phyloP scores from a whole-genome alignment of 2,797 vertebrate species.

The Rhinatrema bivittatum region DNA sequence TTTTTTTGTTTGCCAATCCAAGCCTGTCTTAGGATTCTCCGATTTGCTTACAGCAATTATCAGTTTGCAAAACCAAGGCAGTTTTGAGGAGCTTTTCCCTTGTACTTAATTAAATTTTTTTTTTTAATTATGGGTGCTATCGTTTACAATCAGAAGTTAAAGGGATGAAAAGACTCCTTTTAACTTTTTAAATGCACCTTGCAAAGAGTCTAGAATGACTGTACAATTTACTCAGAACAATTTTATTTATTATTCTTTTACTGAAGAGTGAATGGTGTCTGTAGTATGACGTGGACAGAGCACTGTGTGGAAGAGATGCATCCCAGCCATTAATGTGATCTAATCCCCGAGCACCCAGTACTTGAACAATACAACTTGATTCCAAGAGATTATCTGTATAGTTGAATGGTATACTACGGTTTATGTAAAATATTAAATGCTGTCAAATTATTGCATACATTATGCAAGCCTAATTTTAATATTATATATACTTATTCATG shows the following conservation, averaged over 20 bases:
- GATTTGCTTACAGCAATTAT: constrained; percentile 25
- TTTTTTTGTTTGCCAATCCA: not conserved
- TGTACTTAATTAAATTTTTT: constrained; percentile 32
- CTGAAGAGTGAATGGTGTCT: constrained; percentile 9
- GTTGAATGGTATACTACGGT: too few species aligned
- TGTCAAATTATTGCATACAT: too few species aligned
- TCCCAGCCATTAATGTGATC: not conserved
- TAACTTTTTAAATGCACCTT: constrained; percentile 10
- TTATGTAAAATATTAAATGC: too few species aligned
- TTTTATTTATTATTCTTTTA: constrained; percentile 35
- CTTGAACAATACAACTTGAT: constrained; percentile 48
- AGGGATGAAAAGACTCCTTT: constrained; percentile 1
- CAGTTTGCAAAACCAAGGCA: constrained; percentile 35
- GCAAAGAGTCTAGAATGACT: constrained; percentile 7
- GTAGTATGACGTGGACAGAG: too few species aligned
- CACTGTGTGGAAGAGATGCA: too few species aligned
- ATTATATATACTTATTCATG: too few species aligned
- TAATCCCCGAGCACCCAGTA: constrained; percentile 23
- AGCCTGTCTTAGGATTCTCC: not conserved
- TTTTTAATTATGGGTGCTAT: constrained; percentile 13
- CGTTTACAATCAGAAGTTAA: constrained; percentile 2
- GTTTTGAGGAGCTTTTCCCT: too few species aligned
- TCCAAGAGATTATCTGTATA: constrained; percentile 42
- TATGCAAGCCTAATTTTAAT: too few species aligned
- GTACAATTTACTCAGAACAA: constrained; percentile 4